Evolutionary conservation across 2,797 vertebrate species (phyloP).

Genomic region (Macropodus opercularis): DNA sequence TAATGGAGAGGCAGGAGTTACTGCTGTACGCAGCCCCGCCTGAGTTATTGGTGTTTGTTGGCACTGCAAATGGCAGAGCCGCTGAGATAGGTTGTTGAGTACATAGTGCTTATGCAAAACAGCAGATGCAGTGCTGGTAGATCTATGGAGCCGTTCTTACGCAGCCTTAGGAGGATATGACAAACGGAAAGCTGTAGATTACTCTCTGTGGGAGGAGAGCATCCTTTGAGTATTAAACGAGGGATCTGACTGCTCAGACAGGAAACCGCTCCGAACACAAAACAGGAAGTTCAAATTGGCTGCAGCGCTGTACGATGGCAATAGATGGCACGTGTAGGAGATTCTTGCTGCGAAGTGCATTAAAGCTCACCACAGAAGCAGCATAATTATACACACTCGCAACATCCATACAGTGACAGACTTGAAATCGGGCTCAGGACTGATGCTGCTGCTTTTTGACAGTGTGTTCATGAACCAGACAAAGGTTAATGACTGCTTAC

Average conservation of each 20-base stretch:
- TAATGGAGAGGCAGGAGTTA: slow-evolving; percentile 65
- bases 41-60: slow-evolving; percentile 65
- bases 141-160: slow-evolving; percentile 63
- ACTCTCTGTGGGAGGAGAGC: slow-evolving; percentile 58
- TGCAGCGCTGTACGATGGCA: slow-evolving; percentile 17
- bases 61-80: slow-evolving; percentile 56
- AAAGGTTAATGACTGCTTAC: slow-evolving; percentile 59
- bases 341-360: slow-evolving; percentile 26
- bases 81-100: slow-evolving; percentile 56
- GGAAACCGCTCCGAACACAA: slow-evolving; percentile 37
- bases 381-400: slow-evolving; percentile 28
- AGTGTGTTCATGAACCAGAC: slow-evolving; percentile 39
- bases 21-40: slow-evolving; percentile 38
- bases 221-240: slow-evolving; percentile 65
- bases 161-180: slow-evolving; percentile 67
- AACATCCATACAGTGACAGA: background rate
- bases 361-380: slow-evolving; percentile 33
- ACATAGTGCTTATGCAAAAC: slow-evolving; percentile 69
- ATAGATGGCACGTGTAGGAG: slow-evolving; percentile 6
- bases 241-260: slow-evolving; percentile 54
- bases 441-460: slow-evolving; percentile 50
- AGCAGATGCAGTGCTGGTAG: slow-evolving; percentile 51
- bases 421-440: slow-evolving; percentile 25
- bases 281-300: slow-evolving; percentile 45
- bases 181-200: slow-evolving; percentile 74